Evolutionary conservation across 2,113 vertebrate species (phyloP), one percentile per base, ranked within the genome.

Genomic region (Dasyornis broadbenti): DNA sequence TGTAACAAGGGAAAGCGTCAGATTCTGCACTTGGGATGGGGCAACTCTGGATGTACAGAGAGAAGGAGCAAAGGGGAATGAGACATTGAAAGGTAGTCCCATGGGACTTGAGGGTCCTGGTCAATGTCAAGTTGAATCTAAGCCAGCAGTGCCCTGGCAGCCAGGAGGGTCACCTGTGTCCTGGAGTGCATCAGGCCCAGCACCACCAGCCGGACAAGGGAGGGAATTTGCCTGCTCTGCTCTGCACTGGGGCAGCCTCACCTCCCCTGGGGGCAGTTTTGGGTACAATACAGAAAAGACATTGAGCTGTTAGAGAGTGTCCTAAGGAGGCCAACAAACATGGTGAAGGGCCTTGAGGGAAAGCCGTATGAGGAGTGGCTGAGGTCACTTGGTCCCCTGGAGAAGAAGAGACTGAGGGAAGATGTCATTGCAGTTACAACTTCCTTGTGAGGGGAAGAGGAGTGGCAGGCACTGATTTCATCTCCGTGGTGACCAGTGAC

Each of bases 121-220:
- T 30, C 0, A 0, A 3, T 61, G 39, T 0, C 2, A 9, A 20
- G 13, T 0, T 28, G 24, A 39, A 16, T 0, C 3, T 2, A 3
- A 78, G 10, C 0, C 18, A 45, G 23, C 45, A 69, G 47, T 39
- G 45, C 22, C 45, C 54, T 44, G 37, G 23, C 54, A 78, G 44
- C 23, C 73, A 39, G 54, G 5, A 39, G 27, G 5, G 10, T 7
- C 72, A 37, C 2, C 1, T 0, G 0, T 44, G 63, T 19, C 37
- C 63, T 59, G 53, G 31, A 17, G 20, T 0, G 1, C 37, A 18
- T 37, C 82, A 37, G 61, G 44, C 53, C 1, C 37, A 76, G 21
- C 61, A 86, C 17, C 10, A 3, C 39, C 61, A 57, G 42, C 50
- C 0, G 0, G 42, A 27, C 26, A 6, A 50, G 44, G 50, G 52